phyloP scores from a whole-genome alignment of 2,113 vertebrate species.

The Hypanus sabinus region DNA sequence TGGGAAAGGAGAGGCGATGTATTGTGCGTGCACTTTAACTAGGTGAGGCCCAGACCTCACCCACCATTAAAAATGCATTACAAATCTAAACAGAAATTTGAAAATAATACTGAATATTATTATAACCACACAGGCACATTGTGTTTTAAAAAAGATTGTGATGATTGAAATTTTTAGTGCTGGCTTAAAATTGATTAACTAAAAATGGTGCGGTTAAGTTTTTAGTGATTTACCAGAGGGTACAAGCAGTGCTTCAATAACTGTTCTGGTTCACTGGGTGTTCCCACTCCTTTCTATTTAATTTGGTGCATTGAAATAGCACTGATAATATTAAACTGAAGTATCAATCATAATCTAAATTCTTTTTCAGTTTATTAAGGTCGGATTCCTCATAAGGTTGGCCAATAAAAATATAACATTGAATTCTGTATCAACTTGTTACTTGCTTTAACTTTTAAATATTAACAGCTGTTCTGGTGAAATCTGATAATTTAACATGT shows the following conservation, averaged over 20 bases:
- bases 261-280: too few species aligned
- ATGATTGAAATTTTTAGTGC: not conserved
- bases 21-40: too few species aligned
- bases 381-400: not conserved
- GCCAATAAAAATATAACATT: slow-evolving; percentile 1
- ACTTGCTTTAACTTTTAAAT: slow-evolving; percentile 3
- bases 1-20: too few species aligned
- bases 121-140: not conserved
- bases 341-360: not conserved
- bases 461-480: slow-evolving; percentile 1
- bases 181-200: not conserved
- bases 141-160: not conserved
- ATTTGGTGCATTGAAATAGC: not conserved
- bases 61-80: not conserved
- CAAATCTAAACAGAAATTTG: not conserved
- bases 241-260: not conserved
- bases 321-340: not conserved
- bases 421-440: not conserved
- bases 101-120: not conserved
- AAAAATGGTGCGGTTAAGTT: not conserved
- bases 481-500: not conserved
- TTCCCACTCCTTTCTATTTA: not conserved
- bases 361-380: not conserved
- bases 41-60: too few species aligned
- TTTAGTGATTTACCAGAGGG: not conserved